phyloP scores from a whole-genome alignment of 2,888 invertebrate genomes.

The Anoplius nigerrimus region DNA sequence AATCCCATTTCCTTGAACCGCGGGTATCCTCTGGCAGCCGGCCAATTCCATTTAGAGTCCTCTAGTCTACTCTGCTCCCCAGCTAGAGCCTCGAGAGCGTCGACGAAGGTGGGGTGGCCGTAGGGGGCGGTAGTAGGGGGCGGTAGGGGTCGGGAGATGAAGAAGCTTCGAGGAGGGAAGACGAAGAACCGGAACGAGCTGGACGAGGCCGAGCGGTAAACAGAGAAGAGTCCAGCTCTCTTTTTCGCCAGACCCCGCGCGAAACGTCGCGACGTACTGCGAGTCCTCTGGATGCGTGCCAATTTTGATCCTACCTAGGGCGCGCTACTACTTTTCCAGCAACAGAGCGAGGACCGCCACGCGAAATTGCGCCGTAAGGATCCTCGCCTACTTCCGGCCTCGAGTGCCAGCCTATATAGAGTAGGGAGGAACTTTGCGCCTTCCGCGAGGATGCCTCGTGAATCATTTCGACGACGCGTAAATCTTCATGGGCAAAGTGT shows the following conservation, averaged over 20 bases:
- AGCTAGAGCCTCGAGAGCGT: background rate
- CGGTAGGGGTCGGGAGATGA: slow-evolving; percentile 50
- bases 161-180: slow-evolving; percentile 65
- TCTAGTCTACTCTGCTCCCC: slow-evolving; percentile 25
- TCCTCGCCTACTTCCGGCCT: slow-evolving; percentile 10
- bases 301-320: slow-evolving; percentile 43
- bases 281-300: slow-evolving; percentile 59
- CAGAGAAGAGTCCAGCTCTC: slow-evolving; percentile 67
- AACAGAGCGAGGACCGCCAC: slow-evolving; percentile 5
- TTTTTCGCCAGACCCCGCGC: slow-evolving; percentile 49
- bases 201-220: slow-evolving; percentile 4
- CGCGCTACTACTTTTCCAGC: background rate
- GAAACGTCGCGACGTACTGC: slow-evolving; percentile 41
- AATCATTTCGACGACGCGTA: background rate
- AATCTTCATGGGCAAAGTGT: too few relatives aligned
- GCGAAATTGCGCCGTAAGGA: slow-evolving; percentile 45
- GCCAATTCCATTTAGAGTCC: slow-evolving; percentile 55
- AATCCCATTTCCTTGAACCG: slow-evolving; percentile 50
- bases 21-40: slow-evolving; percentile 46
- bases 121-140: slow-evolving; percentile 30
- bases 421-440: background rate
- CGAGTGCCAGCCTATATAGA: too few relatives aligned
- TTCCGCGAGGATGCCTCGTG: background rate
- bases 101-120: too few relatives aligned
- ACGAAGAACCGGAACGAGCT: slow-evolving; percentile 30